Evolutionary conservation across 2,113 vertebrate species (phyloP).

Genomic region (Channa maculata): DNA sequence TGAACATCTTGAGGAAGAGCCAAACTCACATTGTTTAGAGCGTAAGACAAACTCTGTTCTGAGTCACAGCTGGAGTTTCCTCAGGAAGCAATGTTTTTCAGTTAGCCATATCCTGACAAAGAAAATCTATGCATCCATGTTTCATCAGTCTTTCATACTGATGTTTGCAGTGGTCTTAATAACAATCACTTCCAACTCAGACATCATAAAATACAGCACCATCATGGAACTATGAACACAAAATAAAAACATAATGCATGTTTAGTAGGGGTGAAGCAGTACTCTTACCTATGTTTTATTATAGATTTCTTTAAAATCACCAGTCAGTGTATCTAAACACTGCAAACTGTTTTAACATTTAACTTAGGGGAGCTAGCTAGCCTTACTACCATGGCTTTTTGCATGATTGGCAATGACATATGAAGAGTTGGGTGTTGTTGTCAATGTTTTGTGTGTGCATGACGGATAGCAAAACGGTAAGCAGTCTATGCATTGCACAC

Average conservation of each 20-base stretch:
- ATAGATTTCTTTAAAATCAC: no score
- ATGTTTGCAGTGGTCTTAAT: not conserved
- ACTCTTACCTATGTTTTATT: no score
- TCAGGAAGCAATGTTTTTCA: constrained; percentile 32
- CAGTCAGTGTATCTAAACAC: no score
- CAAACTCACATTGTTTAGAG: constrained; percentile 26
- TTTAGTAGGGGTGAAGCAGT: no score
- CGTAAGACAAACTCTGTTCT: constrained; percentile 10
- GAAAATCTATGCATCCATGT: not conserved
- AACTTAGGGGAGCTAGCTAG: no score
- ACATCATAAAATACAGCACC: not conserved
- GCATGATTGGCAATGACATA: no score
- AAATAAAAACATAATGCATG: not conserved
- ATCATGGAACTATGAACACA: not conserved
- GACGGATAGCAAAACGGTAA: no score
- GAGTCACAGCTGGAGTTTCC: constrained; percentile 57
- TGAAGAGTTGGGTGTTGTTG: no score
- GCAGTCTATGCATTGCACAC: no score
- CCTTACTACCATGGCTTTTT: no score
- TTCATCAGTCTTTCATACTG: not conserved
- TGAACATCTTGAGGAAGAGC: constrained; percentile 23
- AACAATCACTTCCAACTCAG: not conserved
- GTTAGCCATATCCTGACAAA: constrained; percentile 6
- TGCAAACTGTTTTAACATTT: no score
- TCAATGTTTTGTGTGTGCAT: no score